phyloP scores from a whole-genome alignment of 2,797 vertebrate genomes.

The Epinephelus awoara region DNA sequence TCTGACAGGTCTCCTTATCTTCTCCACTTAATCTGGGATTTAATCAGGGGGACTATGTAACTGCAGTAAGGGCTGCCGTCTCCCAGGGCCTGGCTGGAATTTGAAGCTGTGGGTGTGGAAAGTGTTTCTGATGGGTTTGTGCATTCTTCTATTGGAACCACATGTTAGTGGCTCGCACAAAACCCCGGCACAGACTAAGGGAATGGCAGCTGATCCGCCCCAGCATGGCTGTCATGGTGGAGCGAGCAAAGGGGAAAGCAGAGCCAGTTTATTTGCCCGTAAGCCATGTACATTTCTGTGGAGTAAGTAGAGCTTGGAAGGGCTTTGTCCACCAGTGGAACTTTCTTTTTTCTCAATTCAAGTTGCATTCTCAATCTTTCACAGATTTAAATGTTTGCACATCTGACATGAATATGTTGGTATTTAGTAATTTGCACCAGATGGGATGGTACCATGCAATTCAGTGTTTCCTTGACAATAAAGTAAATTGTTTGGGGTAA shows the following conservation, averaged over 20 bases:
- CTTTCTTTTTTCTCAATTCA: constrained; percentile 48
- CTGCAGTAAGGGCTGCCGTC: constrained; percentile 78
- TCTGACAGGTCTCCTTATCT: constrained; percentile 83
- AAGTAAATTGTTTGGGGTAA: constrained; percentile 67
- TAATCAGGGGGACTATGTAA: constrained; percentile 81
- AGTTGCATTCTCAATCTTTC: constrained; percentile 66
- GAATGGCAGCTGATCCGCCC: constrained; percentile 79
- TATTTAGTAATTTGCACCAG: constrained; percentile 74
- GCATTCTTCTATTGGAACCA: constrained; percentile 87
- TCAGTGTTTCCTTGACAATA: constrained; percentile 70
- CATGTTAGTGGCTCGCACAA: constrained; percentile 82
- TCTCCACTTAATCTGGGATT: constrained; percentile 85
- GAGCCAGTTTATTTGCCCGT: constrained; percentile 65
- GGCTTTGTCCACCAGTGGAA: constrained; percentile 59
- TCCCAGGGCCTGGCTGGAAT: constrained; percentile 86
- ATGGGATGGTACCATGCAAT: constrained; percentile 71
- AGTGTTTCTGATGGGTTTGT: constrained; percentile 86
- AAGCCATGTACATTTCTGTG: constrained; percentile 64
- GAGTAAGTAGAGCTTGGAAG: constrained; percentile 67
- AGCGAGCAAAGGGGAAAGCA: constrained; percentile 65
- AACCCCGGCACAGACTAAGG: constrained; percentile 74
- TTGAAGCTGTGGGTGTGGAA: constrained; percentile 86
- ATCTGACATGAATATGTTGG: constrained; percentile 73
- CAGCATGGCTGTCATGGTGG: constrained; percentile 70
- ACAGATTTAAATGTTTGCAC: constrained; percentile 69